These are phyloP conservation scores for Epistrophella euchroma DNA, from an alignment of 2,888 invertebrate species.

Conservation along the genomic window DNA sequence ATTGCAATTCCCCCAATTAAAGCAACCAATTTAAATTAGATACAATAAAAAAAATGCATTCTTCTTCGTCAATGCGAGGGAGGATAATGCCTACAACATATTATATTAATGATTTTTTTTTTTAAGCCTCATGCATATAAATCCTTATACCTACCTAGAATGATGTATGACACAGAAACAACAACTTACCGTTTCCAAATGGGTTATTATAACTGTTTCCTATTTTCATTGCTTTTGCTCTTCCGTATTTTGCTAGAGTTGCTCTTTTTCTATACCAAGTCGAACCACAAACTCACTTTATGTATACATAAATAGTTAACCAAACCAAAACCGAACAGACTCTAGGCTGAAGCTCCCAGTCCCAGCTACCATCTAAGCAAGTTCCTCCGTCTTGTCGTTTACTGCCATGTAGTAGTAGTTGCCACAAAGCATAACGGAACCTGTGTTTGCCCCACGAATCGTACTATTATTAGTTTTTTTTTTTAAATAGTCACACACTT, in stretches of 20 bases:
- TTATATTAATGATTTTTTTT: background rate
- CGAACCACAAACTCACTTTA: slow-evolving; percentile 44
- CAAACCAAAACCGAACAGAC: background rate
- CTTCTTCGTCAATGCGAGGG: slow-evolving; percentile 5
- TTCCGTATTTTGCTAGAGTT: slow-evolving; percentile 54
- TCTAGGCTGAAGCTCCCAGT: slow-evolving; percentile 18
- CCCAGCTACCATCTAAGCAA: slow-evolving; percentile 41
- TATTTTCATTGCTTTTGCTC: slow-evolving; percentile 64
- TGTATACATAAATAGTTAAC: background rate
- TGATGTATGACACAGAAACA: slow-evolving; percentile 31
- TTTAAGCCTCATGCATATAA: background rate
- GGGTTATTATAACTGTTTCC: slow-evolving; percentile 68
- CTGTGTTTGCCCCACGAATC: slow-evolving; percentile 58
- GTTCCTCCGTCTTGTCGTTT: slow-evolving; percentile 52
- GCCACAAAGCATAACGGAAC: slow-evolving; percentile 73
- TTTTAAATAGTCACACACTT: slow-evolving; percentile 37
- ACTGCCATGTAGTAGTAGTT: slow-evolving; percentile 71
- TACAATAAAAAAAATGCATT: slow-evolving; percentile 36
- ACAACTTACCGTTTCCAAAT: slow-evolving; percentile 70
- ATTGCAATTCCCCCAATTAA: slow-evolving; percentile 72
- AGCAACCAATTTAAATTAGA: slow-evolving; percentile 48
- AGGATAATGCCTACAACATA: background rate
- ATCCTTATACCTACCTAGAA: slow-evolving; percentile 10
- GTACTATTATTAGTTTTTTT: slow-evolving; percentile 65
- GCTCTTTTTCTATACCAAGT: slow-evolving; percentile 25